Conservation (phyloP, 2,113 vertebrate species). For the Corydoras maculifer region DNA sequence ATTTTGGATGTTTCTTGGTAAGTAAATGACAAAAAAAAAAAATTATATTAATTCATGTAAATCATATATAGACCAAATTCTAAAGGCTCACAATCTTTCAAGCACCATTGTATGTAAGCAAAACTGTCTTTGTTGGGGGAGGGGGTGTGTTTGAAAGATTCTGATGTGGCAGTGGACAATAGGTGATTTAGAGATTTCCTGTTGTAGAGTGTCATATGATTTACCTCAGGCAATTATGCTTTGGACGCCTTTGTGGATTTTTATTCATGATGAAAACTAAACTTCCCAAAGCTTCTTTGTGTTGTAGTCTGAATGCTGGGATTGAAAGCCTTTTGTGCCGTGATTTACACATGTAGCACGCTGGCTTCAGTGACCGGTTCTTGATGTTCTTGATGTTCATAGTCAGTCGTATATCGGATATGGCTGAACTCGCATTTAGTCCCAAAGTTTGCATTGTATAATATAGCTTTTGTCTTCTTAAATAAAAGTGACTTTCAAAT, state of each 20-base stretch:
- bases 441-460: conserved; percentile 54
- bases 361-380: conserved; percentile 61
- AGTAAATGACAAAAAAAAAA: too few species aligned
- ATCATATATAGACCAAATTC: too few species aligned
- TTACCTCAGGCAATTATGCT: conserved; percentile 62
- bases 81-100: too few species aligned
- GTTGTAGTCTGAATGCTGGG: conserved; percentile 61
- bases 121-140: conserved; percentile 1
- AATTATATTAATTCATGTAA: too few species aligned
- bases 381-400: conserved; percentile 49
- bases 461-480: conserved; percentile 60
- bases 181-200: conserved; percentile 70
- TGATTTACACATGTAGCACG: conserved; percentile 59
- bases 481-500: conserved; percentile 58
- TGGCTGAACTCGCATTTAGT: background rate
- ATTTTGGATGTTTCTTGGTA: too few species aligned
- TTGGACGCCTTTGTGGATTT: conserved; percentile 59
- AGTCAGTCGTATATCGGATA: conserved; percentile 65
- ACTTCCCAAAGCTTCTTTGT: conserved; percentile 67
- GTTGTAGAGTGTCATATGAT: conserved; percentile 68
- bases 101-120: background rate
- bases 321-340: conserved; percentile 53
- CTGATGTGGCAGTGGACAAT: conserved; percentile 66
- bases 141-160: conserved; percentile 46
- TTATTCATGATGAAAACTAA: conserved; percentile 62